Evolutionary conservation across 2,888 invertebrate species (phyloP).

Genomic region (Rhimphoctona megacephalus): DNA sequence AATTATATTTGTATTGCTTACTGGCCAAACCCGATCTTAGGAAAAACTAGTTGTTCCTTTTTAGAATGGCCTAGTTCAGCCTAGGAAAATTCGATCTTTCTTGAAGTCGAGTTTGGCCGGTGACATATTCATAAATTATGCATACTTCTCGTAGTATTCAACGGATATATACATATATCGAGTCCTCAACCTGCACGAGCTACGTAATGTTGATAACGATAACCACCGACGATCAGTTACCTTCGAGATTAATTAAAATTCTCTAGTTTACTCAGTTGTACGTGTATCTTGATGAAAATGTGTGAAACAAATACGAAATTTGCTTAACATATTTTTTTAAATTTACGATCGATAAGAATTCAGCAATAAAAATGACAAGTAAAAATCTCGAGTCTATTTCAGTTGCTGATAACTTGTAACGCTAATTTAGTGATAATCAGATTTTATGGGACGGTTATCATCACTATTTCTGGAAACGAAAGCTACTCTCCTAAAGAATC

Average conservation of each 20-base stretch:
- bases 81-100: not conserved
- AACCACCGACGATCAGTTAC: not conserved
- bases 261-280: conserved; percentile 43
- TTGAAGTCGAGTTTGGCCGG: not conserved
- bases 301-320: conserved; percentile 18
- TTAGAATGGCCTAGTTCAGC: not conserved
- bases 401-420: not conserved
- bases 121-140: not conserved
- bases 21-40: not conserved
- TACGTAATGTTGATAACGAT: not conserved
- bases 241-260: conserved; percentile 2
- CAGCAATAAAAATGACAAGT: not conserved
- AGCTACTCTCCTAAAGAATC: not conserved
- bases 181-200: not conserved
- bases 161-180: not conserved
- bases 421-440: not conserved
- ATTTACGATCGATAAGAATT: conserved; percentile 9
- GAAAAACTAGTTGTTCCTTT: not conserved
- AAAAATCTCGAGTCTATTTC: not conserved
- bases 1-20: not conserved
- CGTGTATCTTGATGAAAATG: not conserved
- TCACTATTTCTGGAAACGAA: not conserved
- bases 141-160: not conserved
- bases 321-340: conserved; percentile 15
- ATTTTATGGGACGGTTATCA: not conserved